Evolutionary conservation across 2,888 invertebrate genomes (phyloP).

Genomic region (Eretmocerus hayati): DNA sequence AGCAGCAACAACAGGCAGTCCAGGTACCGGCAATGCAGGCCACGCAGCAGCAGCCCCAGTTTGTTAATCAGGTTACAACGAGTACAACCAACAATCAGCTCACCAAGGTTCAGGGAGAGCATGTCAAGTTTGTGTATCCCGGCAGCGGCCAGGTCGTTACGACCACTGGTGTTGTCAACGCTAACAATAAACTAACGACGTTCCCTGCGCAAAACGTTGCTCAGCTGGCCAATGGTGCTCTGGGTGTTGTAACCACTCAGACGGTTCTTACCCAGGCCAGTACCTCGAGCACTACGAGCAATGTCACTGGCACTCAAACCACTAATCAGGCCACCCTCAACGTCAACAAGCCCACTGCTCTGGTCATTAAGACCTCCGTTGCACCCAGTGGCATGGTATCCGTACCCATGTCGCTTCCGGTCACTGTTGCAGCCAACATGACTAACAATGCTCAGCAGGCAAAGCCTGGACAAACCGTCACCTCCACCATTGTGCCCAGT

Average conservation of each 20-base stretch:
- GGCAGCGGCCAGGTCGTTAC: slow-evolving; percentile 40
- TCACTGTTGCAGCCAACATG: slow-evolving; percentile 31
- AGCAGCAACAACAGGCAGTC: slow-evolving; percentile 30
- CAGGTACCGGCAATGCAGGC: no score
- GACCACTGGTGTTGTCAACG: slow-evolving; percentile 46
- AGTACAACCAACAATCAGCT: slow-evolving; percentile 29
- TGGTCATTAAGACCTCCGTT: slow-evolving; percentile 24
- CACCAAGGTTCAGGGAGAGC: slow-evolving; percentile 37
- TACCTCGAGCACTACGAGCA: slow-evolving; percentile 45
- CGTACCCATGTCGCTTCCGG: slow-evolving; percentile 44
- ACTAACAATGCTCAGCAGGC: slow-evolving; percentile 7
- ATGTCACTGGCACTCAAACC: slow-evolving; percentile 23
- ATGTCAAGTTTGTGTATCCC: slow-evolving; percentile 46
- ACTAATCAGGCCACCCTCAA: slow-evolving; percentile 14
- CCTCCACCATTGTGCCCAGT: slow-evolving; percentile 57
- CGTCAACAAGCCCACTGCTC: slow-evolving; percentile 29
- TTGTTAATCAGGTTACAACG: slow-evolving; percentile 34
- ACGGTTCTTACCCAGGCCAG: slow-evolving; percentile 43
- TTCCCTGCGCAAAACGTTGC: slow-evolving; percentile 55
- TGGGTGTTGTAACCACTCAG: slow-evolving; percentile 50
- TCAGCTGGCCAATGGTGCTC: slow-evolving; percentile 61
- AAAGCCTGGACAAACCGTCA: slow-evolving; percentile 17
- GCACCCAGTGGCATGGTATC: slow-evolving; percentile 43
- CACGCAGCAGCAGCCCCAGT: slow-evolving; percentile 20
- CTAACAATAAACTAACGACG: slow-evolving; percentile 53